A percentile compares a stretch with the other conserved stretches of the same genome.
Conservation (phyloP, 2,797 vertebrate genomes). For the Pseudotriccus pelzelni region DNA sequence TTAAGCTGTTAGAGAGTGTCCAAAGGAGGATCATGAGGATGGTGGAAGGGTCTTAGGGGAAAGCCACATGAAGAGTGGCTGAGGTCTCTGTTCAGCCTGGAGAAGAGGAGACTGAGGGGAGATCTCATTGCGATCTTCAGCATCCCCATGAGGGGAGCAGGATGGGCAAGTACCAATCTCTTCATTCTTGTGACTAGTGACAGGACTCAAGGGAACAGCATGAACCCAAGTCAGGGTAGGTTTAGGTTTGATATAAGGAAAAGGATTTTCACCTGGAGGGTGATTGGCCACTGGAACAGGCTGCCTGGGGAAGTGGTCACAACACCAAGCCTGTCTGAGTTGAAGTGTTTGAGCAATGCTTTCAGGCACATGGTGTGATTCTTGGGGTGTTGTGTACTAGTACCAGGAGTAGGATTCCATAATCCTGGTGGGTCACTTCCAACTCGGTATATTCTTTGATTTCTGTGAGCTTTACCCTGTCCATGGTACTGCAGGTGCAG, state of each 20-base stretch:
- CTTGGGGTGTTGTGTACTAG: not conserved
- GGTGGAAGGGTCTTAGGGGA: not conserved
- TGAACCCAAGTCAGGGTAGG: not conserved
- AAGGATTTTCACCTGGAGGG: not conserved
- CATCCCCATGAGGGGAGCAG: not conserved
- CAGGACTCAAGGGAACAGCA: not conserved
- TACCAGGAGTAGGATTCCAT: not conserved
- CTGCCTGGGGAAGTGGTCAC: not conserved
- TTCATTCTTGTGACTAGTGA: not conserved
- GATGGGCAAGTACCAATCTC: not conserved
- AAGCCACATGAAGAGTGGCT: not conserved
- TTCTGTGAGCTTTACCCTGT: conserved; percentile 7
- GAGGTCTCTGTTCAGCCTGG: not conserved
- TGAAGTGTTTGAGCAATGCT: not conserved
- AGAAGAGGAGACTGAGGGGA: not conserved
- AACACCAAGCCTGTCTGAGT: not conserved
- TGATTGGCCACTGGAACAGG: not conserved
- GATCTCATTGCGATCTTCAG: not conserved
- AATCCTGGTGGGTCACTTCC: not conserved
- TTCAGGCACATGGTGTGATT: not conserved
- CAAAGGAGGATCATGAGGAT: too few species aligned
- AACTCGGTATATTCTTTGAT: not conserved
- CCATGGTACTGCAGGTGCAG: conserved; percentile 63
- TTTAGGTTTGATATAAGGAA: not conserved
- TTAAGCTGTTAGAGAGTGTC: not conserved